Evolutionary conservation across 1,140 invertebrate species (phyloP).

Genomic region (Steinernema feltiae): DNA sequence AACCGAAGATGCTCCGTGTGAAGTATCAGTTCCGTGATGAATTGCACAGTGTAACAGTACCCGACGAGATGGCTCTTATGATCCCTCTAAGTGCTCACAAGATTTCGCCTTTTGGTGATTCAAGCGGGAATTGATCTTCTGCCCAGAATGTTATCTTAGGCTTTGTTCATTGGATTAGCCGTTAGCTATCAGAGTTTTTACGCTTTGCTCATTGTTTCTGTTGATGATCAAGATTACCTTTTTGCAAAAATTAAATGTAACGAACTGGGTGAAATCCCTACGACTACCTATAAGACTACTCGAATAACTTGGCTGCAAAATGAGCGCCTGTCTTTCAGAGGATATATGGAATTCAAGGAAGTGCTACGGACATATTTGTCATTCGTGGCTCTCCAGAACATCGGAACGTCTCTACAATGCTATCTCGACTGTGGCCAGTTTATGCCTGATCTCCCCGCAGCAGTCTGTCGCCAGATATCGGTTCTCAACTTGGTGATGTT

Average conservation of each 20-base stretch:
- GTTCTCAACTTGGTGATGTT: neutral
- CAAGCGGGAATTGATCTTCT: too few species aligned
- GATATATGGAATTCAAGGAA: too few species aligned
- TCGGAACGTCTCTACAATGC: neutral
- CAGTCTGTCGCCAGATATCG: neutral
- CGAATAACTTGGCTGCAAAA: too few species aligned
- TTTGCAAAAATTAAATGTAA: too few species aligned
- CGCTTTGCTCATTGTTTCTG: too few species aligned
- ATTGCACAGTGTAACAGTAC: conserved; percentile 72
- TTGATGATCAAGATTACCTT: too few species aligned
- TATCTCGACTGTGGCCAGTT: neutral
- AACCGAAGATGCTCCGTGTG: conserved; percentile 79
- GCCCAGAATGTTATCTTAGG: too few species aligned
- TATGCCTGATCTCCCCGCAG: neutral
- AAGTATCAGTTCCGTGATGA: conserved; percentile 77
- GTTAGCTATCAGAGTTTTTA: too few species aligned
- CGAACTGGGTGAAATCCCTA: too few species aligned
- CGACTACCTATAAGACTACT: too few species aligned
- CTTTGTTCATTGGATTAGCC: too few species aligned
- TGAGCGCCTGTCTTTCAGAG: neutral
- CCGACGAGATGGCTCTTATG: conserved; percentile 71
- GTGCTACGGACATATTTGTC: neutral
- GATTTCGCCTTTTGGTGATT: too few species aligned
- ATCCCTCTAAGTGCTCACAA: conserved; percentile 64
- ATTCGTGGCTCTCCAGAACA: neutral